Evolutionary conservation across 1,140 invertebrate genomes (phyloP), one percentile per base, ranked within the genome.

Genomic region (Bombyx mandarina): DNA sequence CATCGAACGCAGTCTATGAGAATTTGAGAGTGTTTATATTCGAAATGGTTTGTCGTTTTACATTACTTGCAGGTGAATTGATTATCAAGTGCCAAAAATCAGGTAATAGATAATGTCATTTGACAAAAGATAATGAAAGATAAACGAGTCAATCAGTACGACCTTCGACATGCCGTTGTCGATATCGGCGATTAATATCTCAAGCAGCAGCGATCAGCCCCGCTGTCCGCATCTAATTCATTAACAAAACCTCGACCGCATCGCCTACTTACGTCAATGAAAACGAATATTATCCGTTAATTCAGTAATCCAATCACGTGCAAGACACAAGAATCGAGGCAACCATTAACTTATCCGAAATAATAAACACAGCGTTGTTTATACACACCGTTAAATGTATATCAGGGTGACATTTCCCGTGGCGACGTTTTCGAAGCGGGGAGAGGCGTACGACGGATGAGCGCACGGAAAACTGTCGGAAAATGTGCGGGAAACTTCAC

Each of bases 261-360:
- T 62, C 47, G 45, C 64, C 60, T 65, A 78, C 78, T 83, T 79
- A 83, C 78, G 68, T 77, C 60, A 66, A 64, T 67, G 61, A 72
- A 75, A 78, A 79, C 68, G 26, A 77, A 75, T 68, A 69, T 64
- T 69, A 78, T 76, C 76, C 71, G 63, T 63, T 60, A 44, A 59
- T 69, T 69, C 65, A 52, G 72, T 75, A 77, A 79, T 80, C 71
- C 73, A 63, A 73, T 82, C 79, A 80, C 73, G 74, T 69, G 76
- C 54, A 65, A 52, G 62, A 73, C 65, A 77, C 75, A 67, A 65
- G 65, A 63, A 52, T 62, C 58, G 56, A 57, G 53, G 47, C 59
- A 57, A 46, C 66, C 73, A 77, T 74, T 73, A 80, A 73, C 66
- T 72, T 70, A 75, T 77, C 67, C 56, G 44, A 49, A 62, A 54